phyloP scores from a whole-genome alignment of 1,140 invertebrate genomes.

The Radopholus similis region DNA sequence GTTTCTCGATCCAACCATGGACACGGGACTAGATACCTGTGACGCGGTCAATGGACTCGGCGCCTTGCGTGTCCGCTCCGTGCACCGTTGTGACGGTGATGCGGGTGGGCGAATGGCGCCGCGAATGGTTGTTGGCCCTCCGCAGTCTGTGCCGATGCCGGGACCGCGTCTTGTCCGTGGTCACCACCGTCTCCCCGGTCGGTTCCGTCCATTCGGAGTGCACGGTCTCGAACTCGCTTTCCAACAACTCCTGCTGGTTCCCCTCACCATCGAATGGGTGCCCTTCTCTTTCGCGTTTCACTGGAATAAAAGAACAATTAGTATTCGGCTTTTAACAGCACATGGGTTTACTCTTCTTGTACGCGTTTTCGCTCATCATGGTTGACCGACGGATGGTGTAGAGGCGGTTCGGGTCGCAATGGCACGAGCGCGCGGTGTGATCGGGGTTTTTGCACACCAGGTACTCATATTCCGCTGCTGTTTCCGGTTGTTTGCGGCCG shows the following conservation, averaged over 20 bases:
- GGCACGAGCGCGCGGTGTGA: not conserved
- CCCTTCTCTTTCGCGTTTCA: not conserved
- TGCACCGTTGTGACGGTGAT: conserved; percentile 4
- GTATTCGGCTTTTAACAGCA: not conserved
- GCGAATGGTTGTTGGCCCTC: not conserved
- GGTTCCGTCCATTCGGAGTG: not conserved
- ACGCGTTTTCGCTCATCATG: not conserved
- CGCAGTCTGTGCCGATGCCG: not conserved
- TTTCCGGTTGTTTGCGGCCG: not conserved
- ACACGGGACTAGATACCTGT: no score
- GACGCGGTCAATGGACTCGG: not conserved
- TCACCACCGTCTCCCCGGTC: no score
- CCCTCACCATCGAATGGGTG: not conserved
- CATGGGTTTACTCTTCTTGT: not conserved
- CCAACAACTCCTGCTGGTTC: not conserved
- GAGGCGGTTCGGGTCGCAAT: not conserved
- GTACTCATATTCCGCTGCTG: not conserved
- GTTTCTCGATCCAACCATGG: no score
- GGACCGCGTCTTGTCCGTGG: not conserved
- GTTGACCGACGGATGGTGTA: not conserved
- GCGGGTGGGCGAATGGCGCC: not conserved
- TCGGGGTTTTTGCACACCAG: not conserved
- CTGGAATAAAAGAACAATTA: not conserved
- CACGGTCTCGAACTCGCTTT: not conserved
- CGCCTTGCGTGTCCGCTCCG: not conserved